Base-by-base conservation (phyloP, 1,140 invertebrate genomes). In the Platyscapa corneri region DNA sequence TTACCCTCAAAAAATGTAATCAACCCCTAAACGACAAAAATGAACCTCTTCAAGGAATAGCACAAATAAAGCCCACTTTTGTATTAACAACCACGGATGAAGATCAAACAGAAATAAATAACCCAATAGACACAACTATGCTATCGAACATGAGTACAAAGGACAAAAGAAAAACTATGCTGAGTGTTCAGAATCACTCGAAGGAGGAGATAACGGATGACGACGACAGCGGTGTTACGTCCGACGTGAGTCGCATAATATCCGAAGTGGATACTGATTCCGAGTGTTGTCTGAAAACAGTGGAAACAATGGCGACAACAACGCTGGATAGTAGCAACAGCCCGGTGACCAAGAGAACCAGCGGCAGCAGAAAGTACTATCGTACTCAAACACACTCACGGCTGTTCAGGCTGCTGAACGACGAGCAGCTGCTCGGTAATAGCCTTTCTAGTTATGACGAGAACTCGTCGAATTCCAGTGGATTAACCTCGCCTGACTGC, bases 331-430 rank as follows among this genome's bases (percentile, higher is more conserved):
- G 27, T 8, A 18, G 12, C 16, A 64, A 34, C 18, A 18, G 12
- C 16, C 79, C 78, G 1, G 32, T 23, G 1, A 2, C 23, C 18
- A 82, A 60, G 7, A 64, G 72, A 20, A 53, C 27, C n/a, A 1
- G 1, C 39, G 65, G 46, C 0, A 93, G 16, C 18, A 53, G 16
- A 53, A 53, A 93, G 80, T 96, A 96, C 88, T 94, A 96, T 90
- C 91, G 96, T 78, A 96, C 96, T 3, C 94, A 96, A 67, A 96
- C 96, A 10, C 96, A 96, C 91, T 96, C 96, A 27, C 93, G 96
- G 82, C 91, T 96, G 23, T 96, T 96, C 86, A 95, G 95, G 89
- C 89, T 96, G 3, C 89, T 96, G 34, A 95, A 94, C 88, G 94
- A 96, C 76, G 95, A 96, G 87, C 93, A 92, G 82, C 70, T 89